Evolutionary conservation across 1,140 invertebrate species (phyloP).

Genomic region (Potamilus streckersoni): DNA sequence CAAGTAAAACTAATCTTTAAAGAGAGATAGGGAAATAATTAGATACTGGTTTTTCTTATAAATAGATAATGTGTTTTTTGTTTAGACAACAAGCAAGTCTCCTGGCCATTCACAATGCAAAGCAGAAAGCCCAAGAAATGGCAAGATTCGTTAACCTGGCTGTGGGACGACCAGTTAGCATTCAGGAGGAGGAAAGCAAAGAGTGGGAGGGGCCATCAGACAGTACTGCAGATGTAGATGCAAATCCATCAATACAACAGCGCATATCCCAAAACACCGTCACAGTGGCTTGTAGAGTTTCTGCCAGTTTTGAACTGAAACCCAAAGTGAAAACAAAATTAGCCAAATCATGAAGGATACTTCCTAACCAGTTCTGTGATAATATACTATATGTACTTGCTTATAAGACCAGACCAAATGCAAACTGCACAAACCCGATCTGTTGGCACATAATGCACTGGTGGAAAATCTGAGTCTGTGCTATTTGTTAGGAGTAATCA

Average conservation of each 20-base stretch:
- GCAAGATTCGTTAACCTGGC: slow-evolving; percentile 55
- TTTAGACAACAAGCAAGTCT: slow-evolving; percentile 59
- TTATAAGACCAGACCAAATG: too few relatives aligned
- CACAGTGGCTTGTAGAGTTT: slow-evolving; percentile 47
- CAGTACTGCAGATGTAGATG: slow-evolving; percentile 35
- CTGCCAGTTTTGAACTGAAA: slow-evolving; percentile 56
- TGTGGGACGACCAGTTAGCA: slow-evolving; percentile 51
- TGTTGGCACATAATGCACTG: too few relatives aligned
- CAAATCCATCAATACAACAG: slow-evolving; percentile 44
- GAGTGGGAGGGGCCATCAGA: slow-evolving; percentile 48
- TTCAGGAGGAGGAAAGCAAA: slow-evolving; percentile 51
- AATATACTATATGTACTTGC: too few relatives aligned
- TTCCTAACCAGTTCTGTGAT: too few relatives aligned
- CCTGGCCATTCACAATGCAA: slow-evolving; percentile 62
- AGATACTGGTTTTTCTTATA: too few relatives aligned
- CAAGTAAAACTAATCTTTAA: too few relatives aligned
- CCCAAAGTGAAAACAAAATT: slow-evolving; percentile 47
- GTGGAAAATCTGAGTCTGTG: too few relatives aligned
- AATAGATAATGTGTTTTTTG: neutral
- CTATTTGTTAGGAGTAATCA: too few relatives aligned
- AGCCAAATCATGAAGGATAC: too few relatives aligned
- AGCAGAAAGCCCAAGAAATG: slow-evolving; percentile 63
- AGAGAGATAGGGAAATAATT: too few relatives aligned
- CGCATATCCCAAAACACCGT: slow-evolving; percentile 43
- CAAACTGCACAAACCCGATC: too few relatives aligned